phyloP scores from a whole-genome alignment of 2,888 invertebrate species.

The Lasioglossum villosulum region DNA sequence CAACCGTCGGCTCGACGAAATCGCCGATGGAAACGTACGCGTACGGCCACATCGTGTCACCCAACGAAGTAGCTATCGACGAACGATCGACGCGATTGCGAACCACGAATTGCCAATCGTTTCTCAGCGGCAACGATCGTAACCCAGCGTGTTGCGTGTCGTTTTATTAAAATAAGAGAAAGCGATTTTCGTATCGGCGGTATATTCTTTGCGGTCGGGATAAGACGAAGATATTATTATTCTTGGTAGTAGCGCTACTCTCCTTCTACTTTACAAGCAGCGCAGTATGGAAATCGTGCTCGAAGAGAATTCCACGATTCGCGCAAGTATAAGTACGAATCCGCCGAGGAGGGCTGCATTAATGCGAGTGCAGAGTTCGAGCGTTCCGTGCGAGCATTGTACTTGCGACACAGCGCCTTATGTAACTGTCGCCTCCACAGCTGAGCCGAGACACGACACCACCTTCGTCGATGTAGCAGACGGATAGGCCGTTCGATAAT shows the following conservation, averaged over 20 bases:
- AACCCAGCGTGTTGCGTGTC: not conserved
- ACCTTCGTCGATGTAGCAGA: not conserved
- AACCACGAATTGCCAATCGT: not conserved
- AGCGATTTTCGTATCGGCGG: not conserved
- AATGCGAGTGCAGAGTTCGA: not conserved
- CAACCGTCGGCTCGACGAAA: not conserved
- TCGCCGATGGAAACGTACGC: not conserved
- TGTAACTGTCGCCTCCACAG: not conserved
- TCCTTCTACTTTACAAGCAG: not conserved
- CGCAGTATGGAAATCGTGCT: conserved; percentile 7
- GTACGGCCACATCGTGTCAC: not conserved
- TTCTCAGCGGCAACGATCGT: not conserved
- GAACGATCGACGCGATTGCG: not conserved
- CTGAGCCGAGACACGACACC: not conserved
- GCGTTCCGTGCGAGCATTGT: not conserved
- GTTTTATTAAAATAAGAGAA: not conserved
- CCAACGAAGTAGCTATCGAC: not conserved
- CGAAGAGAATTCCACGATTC: conserved; percentile 2
- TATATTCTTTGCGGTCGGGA: not conserved
- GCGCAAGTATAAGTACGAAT: not conserved
- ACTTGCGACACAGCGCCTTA: not conserved
- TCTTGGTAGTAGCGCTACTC: not conserved
- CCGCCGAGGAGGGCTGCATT: not conserved
- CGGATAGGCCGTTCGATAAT: not conserved
- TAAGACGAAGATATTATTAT: not conserved